A percentile compares a stretch with the other conserved stretches of the same genome.
These are phyloP conservation scores for Crossocerus cetratus DNA, from an alignment of 2,888 invertebrate genomes.

Conservation along the genomic window DNA sequence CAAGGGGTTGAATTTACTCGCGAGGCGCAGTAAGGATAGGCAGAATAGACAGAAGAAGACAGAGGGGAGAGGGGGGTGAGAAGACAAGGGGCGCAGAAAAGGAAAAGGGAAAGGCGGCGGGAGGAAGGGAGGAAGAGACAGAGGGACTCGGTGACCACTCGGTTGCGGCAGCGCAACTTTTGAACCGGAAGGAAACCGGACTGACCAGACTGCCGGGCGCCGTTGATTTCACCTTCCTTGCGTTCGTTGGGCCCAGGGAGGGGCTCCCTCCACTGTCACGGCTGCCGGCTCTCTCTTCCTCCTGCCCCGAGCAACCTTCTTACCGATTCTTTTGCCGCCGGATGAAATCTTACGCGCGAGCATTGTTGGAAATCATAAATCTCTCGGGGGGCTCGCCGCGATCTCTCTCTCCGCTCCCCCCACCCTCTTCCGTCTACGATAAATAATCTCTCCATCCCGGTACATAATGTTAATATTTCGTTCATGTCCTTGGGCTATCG, in stretches of 20 bases:
- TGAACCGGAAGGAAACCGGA: slow-evolving; percentile 68
- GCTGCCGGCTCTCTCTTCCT: too few species aligned
- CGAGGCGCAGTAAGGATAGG: too few species aligned
- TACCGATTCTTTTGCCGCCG: slow-evolving; percentile 33
- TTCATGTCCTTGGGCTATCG: too few species aligned
- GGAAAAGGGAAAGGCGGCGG: slow-evolving; percentile 12
- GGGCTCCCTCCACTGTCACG: slow-evolving; percentile 27
- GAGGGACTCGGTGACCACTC: slow-evolving; percentile 9
- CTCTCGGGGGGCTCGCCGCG: slow-evolving; percentile 30
- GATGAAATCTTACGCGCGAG: slow-evolving; percentile 23
- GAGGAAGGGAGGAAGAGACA: slow-evolving; percentile 6
- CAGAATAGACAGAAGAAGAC: slow-evolving; percentile 11
- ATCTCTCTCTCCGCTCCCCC: slow-evolving; percentile 23
- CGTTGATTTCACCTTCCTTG: slow-evolving; percentile 66
- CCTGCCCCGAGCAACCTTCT: slow-evolving; percentile 17
- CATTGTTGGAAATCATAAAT: slow-evolving; percentile 42
- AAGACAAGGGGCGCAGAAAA: neutral
- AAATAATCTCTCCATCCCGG: neutral
- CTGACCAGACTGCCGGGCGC: slow-evolving; percentile 74
- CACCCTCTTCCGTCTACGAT: neutral
- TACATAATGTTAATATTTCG: too few species aligned
- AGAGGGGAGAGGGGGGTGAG: neutral
- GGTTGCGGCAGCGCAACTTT: slow-evolving; percentile 56
- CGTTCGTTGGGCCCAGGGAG: slow-evolving; percentile 3
- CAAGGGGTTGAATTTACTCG: neutral